Evolutionary conservation across 2,888 invertebrate genomes (phyloP).

Genomic region (Rotaria macrura): DNA sequence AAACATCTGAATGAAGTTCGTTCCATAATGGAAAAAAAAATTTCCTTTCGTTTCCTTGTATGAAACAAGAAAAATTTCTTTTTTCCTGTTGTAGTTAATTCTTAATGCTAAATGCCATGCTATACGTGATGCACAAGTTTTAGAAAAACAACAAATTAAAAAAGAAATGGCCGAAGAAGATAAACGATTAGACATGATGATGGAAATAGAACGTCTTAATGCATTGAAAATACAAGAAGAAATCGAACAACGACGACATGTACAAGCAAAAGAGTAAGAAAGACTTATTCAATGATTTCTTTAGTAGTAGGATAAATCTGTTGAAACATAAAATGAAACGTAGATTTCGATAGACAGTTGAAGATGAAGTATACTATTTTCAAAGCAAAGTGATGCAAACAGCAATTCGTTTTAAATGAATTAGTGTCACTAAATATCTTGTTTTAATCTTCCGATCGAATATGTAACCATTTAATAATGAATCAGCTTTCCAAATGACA

Average conservation of each 20-base stretch:
- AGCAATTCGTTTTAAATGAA: too few relatives aligned
- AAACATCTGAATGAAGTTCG: conserved; percentile 49
- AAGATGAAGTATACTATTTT: too few relatives aligned
- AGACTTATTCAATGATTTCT: background rate
- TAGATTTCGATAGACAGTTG: too few relatives aligned
- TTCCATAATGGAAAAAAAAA: background rate
- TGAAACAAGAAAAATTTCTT: background rate
- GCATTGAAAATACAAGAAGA: conserved; percentile 47
- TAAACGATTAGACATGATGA: conserved; percentile 47
- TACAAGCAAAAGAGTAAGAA: conserved; percentile 38
- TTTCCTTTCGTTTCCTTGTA: background rate
- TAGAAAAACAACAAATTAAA: conserved; percentile 46
- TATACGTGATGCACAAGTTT: conserved; percentile 49
- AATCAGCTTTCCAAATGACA: too few relatives aligned
- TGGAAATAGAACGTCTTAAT: conserved; percentile 49
- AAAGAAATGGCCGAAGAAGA: conserved; percentile 47
- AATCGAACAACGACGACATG: conserved; percentile 45
- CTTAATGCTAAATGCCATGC: conserved; percentile 50
- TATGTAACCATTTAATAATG: too few relatives aligned
- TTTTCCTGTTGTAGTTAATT: conserved; percentile 42
- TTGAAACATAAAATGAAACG: too few relatives aligned
- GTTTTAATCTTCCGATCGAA: too few relatives aligned
- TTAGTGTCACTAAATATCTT: too few relatives aligned
- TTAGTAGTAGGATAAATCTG: too few relatives aligned
- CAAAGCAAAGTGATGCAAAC: too few relatives aligned